Percentiles rank a stretch among this genome's conserved stretches.
Conservation (phyloP, 2,113 vertebrate genomes). For the Macaca fascicularis region T2T-MFA8v1.1 NC_088391.1:78716001-78716500, state of each 20-base stretch:
- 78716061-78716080: fast-evolving
- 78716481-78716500: background rate
- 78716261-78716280: background rate
- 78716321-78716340: background rate
- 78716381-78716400: background rate
- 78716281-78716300: background rate
- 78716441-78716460: background rate
- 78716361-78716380: background rate
- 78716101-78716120: conserved; percentile 2
- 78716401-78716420: fast-evolving
- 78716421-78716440: background rate
- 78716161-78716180: background rate
- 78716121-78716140: background rate
- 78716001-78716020: background rate
- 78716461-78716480: background rate
- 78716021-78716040: background rate
- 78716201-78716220: background rate
- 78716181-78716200: background rate
- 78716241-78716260: background rate
- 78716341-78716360: background rate
- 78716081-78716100: background rate
- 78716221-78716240: background rate
- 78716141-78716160: background rate
- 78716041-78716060: background rate
- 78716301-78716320: background rate